A percentile compares a stretch with the other conserved stretches of the same genome.
phyloP scores from a whole-genome alignment of 2,797 vertebrate species.

The Catostomus latipinnis region DNA sequence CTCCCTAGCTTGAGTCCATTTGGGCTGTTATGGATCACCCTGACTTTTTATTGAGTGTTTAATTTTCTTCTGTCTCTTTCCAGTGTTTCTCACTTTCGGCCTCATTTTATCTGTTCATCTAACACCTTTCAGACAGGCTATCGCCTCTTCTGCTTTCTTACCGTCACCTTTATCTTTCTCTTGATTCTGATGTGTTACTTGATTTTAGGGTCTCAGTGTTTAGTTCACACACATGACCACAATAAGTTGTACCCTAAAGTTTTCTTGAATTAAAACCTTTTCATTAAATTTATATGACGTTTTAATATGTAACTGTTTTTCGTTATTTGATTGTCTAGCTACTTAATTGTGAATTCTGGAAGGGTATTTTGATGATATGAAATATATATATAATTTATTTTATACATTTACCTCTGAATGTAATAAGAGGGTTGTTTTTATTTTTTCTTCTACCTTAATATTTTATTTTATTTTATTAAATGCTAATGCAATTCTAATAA shows the following conservation, averaged over 20 bases:
- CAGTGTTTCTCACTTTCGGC: slow-evolving; percentile 41
- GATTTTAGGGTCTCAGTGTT: slow-evolving; percentile 31
- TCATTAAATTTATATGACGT: background rate
- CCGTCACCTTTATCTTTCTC: slow-evolving; percentile 53
- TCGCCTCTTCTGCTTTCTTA: slow-evolving; percentile 34
- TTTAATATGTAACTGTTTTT: background rate
- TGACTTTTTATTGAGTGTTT: slow-evolving; percentile 50
- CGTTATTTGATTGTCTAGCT: background rate
- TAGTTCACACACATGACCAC: background rate
- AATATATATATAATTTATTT: too few species aligned
- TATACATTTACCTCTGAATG: too few species aligned
- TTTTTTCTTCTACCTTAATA: background rate
- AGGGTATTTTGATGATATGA: background rate
- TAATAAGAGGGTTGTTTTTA: background rate
- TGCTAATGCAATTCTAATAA: background rate
- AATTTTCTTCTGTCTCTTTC: slow-evolving; percentile 52
- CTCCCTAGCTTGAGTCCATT: slow-evolving; percentile 18
- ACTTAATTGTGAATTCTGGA: background rate
- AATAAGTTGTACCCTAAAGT: background rate
- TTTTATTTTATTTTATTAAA: background rate
- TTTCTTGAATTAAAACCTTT: slow-evolving; percentile 23
- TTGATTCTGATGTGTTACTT: slow-evolving; percentile 54
- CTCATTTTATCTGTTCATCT: slow-evolving; percentile 35
- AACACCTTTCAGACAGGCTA: slow-evolving; percentile 41
- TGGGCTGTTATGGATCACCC: slow-evolving; percentile 32